Evolutionary conservation across 2,113 vertebrate species (phyloP).

Genomic region (Mastomys coucha): DNA sequence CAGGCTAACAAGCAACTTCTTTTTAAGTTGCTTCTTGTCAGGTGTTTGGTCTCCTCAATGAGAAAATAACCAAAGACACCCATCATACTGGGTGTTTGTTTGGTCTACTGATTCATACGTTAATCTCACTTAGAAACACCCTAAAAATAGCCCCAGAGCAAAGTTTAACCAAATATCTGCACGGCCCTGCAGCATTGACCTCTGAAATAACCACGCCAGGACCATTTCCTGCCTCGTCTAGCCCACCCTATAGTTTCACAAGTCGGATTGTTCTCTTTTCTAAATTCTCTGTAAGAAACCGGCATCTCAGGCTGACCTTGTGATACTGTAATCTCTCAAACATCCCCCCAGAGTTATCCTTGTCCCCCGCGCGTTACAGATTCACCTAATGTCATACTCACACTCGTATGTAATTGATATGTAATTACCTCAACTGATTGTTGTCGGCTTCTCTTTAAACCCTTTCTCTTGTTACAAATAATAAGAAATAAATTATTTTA

Average conservation of each 20-base stretch:
- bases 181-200: background rate
- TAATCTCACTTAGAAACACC: constrained; percentile 15
- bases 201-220: background rate
- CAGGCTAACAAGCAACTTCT: too few species aligned
- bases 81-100: background rate
- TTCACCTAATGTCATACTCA: background rate
- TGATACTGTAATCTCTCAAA: background rate
- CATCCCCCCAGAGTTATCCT: background rate
- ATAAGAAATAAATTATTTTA: background rate
- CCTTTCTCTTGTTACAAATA: background rate
- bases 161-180: constrained; percentile 8
- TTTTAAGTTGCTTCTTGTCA: background rate
- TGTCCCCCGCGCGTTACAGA: background rate
- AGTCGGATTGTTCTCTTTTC: background rate
- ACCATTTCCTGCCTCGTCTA: constrained; percentile 14
- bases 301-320: constrained; percentile 47
- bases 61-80: background rate
- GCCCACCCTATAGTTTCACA: background rate
- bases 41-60: background rate
- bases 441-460: background rate
- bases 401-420: background rate
- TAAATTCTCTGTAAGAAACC: constrained; percentile 25
- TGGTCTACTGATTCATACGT: background rate
- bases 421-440: background rate
- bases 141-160: background rate